Conservation (phyloP, 2,113 vertebrate genomes). For the Sander vitreus region DNA sequence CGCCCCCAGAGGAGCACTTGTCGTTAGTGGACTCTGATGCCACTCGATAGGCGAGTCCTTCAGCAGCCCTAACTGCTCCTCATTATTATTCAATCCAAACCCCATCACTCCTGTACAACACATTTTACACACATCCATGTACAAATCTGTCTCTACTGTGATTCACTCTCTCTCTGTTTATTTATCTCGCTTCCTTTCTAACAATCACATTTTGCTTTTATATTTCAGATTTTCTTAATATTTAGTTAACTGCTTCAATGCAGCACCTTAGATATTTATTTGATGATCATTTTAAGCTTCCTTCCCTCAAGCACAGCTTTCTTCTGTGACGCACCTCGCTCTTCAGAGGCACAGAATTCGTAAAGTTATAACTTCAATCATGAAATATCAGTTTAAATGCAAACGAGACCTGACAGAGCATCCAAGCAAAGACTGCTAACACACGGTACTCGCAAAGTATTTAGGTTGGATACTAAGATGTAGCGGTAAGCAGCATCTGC, state of each 20-base stretch:
- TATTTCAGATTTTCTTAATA: not conserved
- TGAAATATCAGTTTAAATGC: not conserved
- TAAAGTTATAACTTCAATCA: too few species aligned
- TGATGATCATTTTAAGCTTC: not conserved
- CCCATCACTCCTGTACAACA: conserved; percentile 9
- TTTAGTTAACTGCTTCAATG: not conserved
- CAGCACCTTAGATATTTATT: not conserved
- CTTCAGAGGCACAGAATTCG: not conserved
- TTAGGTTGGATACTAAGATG: not conserved
- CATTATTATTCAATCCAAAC: conserved; percentile 28
- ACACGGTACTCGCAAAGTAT: too few species aligned
- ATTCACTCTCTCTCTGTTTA: not conserved
- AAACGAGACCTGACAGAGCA: not conserved
- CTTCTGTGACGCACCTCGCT: not conserved
- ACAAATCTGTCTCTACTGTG: not conserved
- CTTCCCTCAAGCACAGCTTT: not conserved
- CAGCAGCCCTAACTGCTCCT: conserved; percentile 21
- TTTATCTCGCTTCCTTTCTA: not conserved
- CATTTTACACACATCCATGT: not conserved
- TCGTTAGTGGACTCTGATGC: conserved; percentile 34
- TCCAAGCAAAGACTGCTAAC: not conserved
- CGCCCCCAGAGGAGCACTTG: conserved; percentile 28
- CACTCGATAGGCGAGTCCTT: conserved; percentile 29
- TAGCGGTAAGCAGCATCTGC: not conserved
- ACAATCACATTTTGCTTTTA: not conserved